Evolutionary conservation across 2,797 vertebrate species (phyloP).

Genomic region (Protosalanx chinensis): DNA sequence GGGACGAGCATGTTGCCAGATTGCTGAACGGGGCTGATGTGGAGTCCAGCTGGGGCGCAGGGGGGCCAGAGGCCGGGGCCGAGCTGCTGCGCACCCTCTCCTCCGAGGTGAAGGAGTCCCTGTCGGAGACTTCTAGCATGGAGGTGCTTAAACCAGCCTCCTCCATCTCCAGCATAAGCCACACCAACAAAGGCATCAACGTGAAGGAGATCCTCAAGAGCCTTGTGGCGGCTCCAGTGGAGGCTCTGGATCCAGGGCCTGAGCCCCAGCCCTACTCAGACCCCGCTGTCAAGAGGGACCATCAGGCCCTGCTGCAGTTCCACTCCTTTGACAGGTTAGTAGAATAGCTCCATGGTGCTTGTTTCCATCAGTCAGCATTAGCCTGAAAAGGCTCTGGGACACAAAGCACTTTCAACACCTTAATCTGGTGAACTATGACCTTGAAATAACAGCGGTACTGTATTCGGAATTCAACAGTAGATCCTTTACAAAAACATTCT

Average conservation of each 20-base stretch:
- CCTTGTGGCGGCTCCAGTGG: slow-evolving; percentile 88
- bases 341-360: not conserved
- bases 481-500: too few species aligned
- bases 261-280: slow-evolving; percentile 86
- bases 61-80: slow-evolving; percentile 73
- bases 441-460: not conserved
- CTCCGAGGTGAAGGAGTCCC: slow-evolving; percentile 84
- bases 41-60: slow-evolving; percentile 60
- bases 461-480: too few species aligned
- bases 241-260: slow-evolving; percentile 81
- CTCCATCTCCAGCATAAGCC: slow-evolving; percentile 85
- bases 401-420: not conserved
- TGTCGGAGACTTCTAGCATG: slow-evolving; percentile 72
- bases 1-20: slow-evolving; percentile 80
- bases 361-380: not conserved
- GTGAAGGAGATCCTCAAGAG: slow-evolving; percentile 96
- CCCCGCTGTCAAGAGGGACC: slow-evolving; percentile 81
- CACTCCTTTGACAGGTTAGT: slow-evolving; percentile 95
- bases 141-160: slow-evolving; percentile 78
- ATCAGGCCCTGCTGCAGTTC: slow-evolving; percentile 85
- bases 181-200: slow-evolving; percentile 87
- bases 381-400: not conserved
- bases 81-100: slow-evolving; percentile 83
- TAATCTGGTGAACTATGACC: not conserved
- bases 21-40: slow-evolving; percentile 84